These are phyloP conservation scores for Myotis daubentonii DNA, from an alignment of 2,797 vertebrate genomes.

Conservation along the genomic window DNA sequence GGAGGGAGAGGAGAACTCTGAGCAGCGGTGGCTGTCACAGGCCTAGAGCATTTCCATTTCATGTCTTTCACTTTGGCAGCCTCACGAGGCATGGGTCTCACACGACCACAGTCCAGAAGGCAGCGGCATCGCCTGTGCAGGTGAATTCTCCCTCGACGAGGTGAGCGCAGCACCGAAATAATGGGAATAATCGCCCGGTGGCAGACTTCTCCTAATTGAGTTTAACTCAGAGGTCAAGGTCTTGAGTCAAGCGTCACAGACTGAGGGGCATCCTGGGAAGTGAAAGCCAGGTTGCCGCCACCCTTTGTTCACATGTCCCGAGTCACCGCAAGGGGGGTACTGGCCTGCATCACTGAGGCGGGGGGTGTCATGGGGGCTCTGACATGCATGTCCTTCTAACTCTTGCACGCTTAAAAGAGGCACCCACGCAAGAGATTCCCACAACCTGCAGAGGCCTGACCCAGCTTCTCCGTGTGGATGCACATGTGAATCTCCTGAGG, in stretches of 20 bases:
- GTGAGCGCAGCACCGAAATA: accelerated
- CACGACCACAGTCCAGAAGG: background rate
- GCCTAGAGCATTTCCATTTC: background rate
- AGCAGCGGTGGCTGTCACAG: accelerated
- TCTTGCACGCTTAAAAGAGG: background rate
- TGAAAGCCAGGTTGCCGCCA: background rate
- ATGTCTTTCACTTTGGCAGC: background rate
- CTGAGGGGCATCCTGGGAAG: accelerated
- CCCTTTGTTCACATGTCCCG: accelerated
- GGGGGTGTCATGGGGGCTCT: background rate
- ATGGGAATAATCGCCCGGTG: accelerated
- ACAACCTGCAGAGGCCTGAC: background rate
- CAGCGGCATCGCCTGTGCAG: accelerated
- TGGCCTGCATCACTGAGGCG: accelerated
- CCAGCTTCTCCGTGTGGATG: background rate
- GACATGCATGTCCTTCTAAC: background rate
- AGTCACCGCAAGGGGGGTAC: background rate
- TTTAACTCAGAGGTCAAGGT: background rate
- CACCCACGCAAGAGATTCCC: accelerated
- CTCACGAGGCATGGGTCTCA: background rate
- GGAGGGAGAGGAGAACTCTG: background rate
- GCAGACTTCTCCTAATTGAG: background rate
- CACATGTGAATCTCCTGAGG: accelerated
- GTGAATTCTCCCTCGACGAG: background rate
- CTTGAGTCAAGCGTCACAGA: background rate